Conservation (phyloP, 1,140 invertebrate genomes). For the Ditylenchus dipsaci region DNA sequence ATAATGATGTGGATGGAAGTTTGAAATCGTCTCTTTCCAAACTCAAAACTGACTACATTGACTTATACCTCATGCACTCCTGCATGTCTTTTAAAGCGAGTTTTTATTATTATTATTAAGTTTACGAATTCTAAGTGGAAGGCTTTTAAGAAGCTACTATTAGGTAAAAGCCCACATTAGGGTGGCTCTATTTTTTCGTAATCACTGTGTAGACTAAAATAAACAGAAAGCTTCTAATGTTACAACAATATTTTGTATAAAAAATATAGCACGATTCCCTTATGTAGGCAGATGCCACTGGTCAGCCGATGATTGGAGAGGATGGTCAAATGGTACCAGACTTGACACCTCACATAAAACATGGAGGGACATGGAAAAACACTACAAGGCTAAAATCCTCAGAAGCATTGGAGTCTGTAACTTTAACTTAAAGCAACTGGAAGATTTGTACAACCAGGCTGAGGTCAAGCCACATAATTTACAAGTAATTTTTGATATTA, state of each 20-base stretch:
- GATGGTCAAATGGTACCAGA: not conserved
- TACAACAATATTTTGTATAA: not conserved
- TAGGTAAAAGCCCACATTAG: no score
- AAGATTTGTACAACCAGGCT: constrained; percentile 37
- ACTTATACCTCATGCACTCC: constrained; percentile 77
- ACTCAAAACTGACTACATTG: constrained; percentile 74
- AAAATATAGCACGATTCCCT: not conserved
- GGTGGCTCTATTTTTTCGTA: no score
- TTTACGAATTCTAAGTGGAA: no score
- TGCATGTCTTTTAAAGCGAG: constrained; percentile 13
- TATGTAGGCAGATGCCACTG: not conserved
- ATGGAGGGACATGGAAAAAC: constrained; percentile 55
- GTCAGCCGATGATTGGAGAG: not conserved
- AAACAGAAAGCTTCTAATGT: no score
- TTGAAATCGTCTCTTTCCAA: constrained; percentile 68
- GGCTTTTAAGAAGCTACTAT: no score
- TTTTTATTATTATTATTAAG: no score
- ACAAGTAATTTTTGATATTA: constrained; percentile 19
- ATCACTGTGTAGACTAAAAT: no score
- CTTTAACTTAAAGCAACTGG: constrained; percentile 55
- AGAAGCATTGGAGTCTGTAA: constrained; percentile 61
- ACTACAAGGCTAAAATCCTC: constrained; percentile 56
- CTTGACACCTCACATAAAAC: constrained; percentile 41
- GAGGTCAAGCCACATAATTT: constrained; percentile 36
- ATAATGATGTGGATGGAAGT: constrained; percentile 64